Conservation (phyloP, 2,797 vertebrate species). For the Galagoides demidoff region DNA sequence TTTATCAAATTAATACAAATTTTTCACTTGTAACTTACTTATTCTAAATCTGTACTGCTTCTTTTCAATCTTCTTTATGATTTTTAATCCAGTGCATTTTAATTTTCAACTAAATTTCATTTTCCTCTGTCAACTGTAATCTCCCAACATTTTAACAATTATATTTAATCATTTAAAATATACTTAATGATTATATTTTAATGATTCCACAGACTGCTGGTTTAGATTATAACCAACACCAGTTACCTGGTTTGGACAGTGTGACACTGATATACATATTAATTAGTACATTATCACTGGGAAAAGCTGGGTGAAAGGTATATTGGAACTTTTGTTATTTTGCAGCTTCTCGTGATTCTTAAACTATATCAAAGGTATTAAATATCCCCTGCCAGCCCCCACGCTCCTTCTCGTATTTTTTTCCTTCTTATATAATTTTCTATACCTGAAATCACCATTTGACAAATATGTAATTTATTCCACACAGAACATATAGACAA, state of each 20-base stretch:
- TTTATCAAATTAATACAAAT: neutral
- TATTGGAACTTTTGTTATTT: neutral
- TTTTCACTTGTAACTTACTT: neutral
- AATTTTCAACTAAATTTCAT: neutral
- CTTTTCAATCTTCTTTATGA: neutral
- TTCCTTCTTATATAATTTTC: neutral
- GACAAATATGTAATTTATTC: neutral
- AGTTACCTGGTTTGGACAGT: neutral
- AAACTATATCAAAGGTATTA: neutral
- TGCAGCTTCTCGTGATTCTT: neutral
- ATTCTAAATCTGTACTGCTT: neutral
- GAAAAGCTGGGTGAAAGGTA: neutral
- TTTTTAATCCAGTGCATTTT: constrained; percentile 1
- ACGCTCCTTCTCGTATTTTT: neutral
- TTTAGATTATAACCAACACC: neutral
- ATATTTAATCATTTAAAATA: neutral
- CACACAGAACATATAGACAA: neutral
- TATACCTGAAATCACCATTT: neutral
- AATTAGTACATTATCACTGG: neutral
- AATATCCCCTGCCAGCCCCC: neutral
- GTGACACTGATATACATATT: neutral
- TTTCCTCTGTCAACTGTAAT: neutral
- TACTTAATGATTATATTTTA: neutral
- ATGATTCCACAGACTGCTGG: neutral
- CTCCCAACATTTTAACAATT: neutral